These are phyloP conservation scores for Eustalomyia histrio DNA, from an alignment of 2,888 invertebrate species.

Conservation along the genomic window DNA sequence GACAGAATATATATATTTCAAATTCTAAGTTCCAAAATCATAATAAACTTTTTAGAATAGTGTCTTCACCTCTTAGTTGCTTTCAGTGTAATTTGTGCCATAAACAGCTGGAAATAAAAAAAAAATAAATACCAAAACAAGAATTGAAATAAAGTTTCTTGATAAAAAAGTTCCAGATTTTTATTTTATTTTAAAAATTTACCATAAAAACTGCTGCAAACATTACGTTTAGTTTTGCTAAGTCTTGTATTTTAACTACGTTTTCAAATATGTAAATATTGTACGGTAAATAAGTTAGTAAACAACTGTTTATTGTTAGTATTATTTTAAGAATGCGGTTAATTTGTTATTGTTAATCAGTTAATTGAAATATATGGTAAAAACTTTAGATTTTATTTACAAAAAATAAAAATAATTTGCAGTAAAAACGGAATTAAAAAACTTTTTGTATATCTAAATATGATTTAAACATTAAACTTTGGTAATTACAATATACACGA, in stretches of 20 bases:
- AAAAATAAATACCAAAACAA: not conserved
- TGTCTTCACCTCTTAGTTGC: too few species aligned
- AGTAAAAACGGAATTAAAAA: conserved; percentile 31
- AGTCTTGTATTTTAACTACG: not conserved
- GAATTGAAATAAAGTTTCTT: not conserved
- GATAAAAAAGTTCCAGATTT: not conserved
- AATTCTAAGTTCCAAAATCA: too few species aligned
- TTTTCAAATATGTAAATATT: conserved; percentile 7
- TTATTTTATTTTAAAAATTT: conserved; percentile 32
- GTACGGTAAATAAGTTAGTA: not conserved
- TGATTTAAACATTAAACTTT: not conserved
- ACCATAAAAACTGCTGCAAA: conserved; percentile 40
- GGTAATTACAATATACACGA: too few species aligned
- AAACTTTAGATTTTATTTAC: conserved; percentile 29
- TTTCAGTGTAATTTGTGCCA: conserved; percentile 1
- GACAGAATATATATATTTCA: too few species aligned
- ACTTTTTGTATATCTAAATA: conserved; percentile 39
- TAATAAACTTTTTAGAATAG: too few species aligned
- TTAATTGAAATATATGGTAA: conserved; percentile 64
- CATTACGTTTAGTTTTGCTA: conserved; percentile 39
- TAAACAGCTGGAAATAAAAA: conserved; percentile 31
- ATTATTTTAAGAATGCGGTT: conserved; percentile 58
- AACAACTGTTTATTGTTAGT: conserved; percentile 13
- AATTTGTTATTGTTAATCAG: conserved; percentile 66
- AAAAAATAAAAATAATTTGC: conserved; percentile 34